Evolutionary conservation across 2,113 vertebrate species (phyloP).

Genomic region (Haemorhous mexicanus): DNA sequence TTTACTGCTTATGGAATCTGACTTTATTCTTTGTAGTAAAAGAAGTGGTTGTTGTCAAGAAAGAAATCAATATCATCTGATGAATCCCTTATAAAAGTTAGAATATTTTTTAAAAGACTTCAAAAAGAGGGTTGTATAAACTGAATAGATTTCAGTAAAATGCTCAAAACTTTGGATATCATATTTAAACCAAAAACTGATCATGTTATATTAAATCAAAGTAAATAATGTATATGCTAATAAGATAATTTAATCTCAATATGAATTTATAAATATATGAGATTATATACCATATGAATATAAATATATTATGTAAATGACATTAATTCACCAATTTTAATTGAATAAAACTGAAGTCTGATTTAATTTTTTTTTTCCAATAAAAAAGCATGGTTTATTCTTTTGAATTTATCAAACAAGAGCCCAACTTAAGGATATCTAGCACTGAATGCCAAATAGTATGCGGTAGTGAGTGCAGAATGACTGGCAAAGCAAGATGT

Average conservation of each 20-base stretch:
- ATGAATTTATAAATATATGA: not conserved
- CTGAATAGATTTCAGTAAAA: not conserved
- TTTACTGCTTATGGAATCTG: not conserved
- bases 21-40: not conserved
- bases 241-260: not conserved
- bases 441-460: not conserved
- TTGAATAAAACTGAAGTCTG: not conserved
- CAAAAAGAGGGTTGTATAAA: not conserved
- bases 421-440: not conserved
- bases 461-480: not conserved
- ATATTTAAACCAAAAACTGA: conserved; percentile 4
- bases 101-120: not conserved
- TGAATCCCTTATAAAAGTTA: not conserved
- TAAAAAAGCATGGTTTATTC: not conserved
- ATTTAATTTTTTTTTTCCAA: not conserved
- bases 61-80: not conserved
- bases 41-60: not conserved
- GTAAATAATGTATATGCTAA: not conserved
- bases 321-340: not conserved
- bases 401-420: not conserved
- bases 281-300: not conserved
- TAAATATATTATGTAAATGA: not conserved
- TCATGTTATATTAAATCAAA: not conserved
- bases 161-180: not conserved
- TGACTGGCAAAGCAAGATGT: not conserved